Conservation (phyloP, 2,888 invertebrate genomes). For the Taphrorychus bicolor region DNA sequence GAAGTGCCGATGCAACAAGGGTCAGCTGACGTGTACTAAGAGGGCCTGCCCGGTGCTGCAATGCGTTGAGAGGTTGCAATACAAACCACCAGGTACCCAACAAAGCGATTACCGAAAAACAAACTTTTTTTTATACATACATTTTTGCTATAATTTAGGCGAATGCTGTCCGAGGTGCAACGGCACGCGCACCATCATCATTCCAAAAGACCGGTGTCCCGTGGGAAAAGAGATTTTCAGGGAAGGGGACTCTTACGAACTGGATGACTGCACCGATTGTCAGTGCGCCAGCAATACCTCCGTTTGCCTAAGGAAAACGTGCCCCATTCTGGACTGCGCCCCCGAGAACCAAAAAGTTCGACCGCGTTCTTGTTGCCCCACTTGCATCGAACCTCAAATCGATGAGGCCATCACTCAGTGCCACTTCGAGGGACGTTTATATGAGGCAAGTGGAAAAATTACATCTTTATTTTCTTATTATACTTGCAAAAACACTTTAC, state of each 20-base stretch:
- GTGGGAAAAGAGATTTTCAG: slow-evolving; percentile 48
- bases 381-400: slow-evolving; percentile 64
- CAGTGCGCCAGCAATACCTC: slow-evolving; percentile 82
- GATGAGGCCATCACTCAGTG: slow-evolving; percentile 66
- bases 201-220: slow-evolving; percentile 64
- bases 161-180: slow-evolving; percentile 75
- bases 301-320: slow-evolving; percentile 80
- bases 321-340: slow-evolving; percentile 90
- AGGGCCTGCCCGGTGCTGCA: slow-evolving; percentile 89
- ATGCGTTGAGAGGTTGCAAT: slow-evolving; percentile 75
- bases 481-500: too few species aligned
- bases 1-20: slow-evolving; percentile 78
- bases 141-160: slow-evolving; percentile 61
- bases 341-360: slow-evolving; percentile 71
- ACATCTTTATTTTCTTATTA: not conserved
- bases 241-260: slow-evolving; percentile 45
- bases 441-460: slow-evolving; percentile 66
- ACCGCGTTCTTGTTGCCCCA: slow-evolving; percentile 77
- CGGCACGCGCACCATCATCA: slow-evolving; percentile 63
- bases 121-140: not conserved
- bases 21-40: slow-evolving; percentile 78
- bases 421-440: slow-evolving; percentile 68
- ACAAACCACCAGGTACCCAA: slow-evolving; percentile 66
- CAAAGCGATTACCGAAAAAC: not conserved
- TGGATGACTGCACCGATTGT: slow-evolving; percentile 84